Base-by-base conservation (phyloP, 2,113 vertebrate genomes). In the Pelecanoides urinatrix region DNA sequence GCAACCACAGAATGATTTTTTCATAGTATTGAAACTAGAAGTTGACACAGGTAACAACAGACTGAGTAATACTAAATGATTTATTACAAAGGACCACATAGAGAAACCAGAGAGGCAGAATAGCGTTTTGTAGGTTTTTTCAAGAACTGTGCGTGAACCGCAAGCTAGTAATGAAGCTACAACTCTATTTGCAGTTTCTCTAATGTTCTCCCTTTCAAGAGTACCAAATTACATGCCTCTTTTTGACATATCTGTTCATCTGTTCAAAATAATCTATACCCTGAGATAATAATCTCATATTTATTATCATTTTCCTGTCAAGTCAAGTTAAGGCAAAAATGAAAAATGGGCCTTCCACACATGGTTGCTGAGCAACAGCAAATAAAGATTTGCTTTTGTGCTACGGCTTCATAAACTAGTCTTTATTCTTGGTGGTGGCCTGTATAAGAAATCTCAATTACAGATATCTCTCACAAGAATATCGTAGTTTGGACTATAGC, bases 361-460 rank as follows among this genome's bases (percentile, higher is more conserved):
- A 68, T 26, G 76, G 96, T 98, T 98, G 97, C 97, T 86, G 87
- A 97, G 96, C 97, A 97, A 97, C 94, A 65, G 94, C 94, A 96
- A 95, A 96, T 97, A 94, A 95, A 93, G 91, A 52, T 95, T 95
- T 95, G 95, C 94, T 96, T 96, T 86, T 90, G 86, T 95, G 74
- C 87, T 72, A 7, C 68, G 2, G 32, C 79, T 88, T 91, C 92
- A 52, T 82, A 90, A 94, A 45, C 88, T 52, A 58, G 42, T 67
- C 91, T 91, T 94, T 86, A 73, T 79, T 94, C 77, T 68, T 82
- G 71, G 11, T 86, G 82, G 95, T 93, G 93, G 74, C 90, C 82
- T 70, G 53, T 6, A 8, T 91, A n/a, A 87, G 34, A 74, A 47
- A 95, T 92, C 91, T 80, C 40, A 23, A 75, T 95, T 94, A 79